Evolutionary conservation across 2,888 invertebrate species (phyloP).

Genomic region (Zeuzera pyrina): DNA sequence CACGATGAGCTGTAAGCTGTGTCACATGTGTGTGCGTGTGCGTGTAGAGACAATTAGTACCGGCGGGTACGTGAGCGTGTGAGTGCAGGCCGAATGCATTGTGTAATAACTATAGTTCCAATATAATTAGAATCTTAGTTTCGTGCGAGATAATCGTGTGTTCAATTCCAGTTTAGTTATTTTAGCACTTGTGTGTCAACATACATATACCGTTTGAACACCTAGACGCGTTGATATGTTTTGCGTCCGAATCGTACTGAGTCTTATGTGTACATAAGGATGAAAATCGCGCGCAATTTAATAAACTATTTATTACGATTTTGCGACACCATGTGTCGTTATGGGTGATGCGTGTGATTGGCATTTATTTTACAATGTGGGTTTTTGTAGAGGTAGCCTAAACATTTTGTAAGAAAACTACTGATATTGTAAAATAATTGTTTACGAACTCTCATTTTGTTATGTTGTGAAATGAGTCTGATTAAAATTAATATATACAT

Average conservation of each 20-base stretch:
- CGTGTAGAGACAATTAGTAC: slow-evolving; percentile 48
- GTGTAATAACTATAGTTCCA: background rate
- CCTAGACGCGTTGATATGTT: slow-evolving; percentile 11
- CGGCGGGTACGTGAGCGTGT: slow-evolving; percentile 31
- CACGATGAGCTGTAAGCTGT: slow-evolving; percentile 62
- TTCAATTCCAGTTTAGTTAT: background rate
- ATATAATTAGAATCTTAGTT: background rate
- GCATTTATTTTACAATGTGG: slow-evolving; percentile 38
- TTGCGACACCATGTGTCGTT: background rate
- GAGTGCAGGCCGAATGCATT: background rate
- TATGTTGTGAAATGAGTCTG: slow-evolving; percentile 68
- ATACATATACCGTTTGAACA: slow-evolving; percentile 47
- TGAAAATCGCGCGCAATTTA: background rate
- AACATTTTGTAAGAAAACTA: slow-evolving; percentile 32
- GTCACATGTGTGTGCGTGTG: slow-evolving; percentile 31
- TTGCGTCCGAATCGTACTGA: slow-evolving; percentile 25
- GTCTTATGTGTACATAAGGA: slow-evolving; percentile 14
- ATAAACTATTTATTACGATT: background rate
- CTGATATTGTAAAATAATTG: slow-evolving; percentile 43
- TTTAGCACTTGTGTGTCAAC: slow-evolving; percentile 19
- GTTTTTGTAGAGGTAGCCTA: slow-evolving; percentile 28
- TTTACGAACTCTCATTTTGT: slow-evolving; percentile 37
- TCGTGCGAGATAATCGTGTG: background rate
- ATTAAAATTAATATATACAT: slow-evolving; percentile 58
- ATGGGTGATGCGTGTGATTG: background rate